Evolutionary conservation across 2,888 invertebrate genomes (phyloP).

Genomic region (Rapana venosa): DNA sequence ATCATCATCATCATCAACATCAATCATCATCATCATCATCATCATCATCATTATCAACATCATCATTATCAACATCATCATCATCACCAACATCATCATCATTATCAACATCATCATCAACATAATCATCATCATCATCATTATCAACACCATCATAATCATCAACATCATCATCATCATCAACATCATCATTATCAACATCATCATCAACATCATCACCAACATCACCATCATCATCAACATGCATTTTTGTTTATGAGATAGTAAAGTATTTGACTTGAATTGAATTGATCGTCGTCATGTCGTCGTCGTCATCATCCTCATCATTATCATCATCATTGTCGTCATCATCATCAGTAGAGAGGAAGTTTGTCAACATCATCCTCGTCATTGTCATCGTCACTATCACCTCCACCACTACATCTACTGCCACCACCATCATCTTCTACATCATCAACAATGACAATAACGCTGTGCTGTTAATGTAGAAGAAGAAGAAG

Average conservation of each 20-base stretch:
- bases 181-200: too few relatives aligned
- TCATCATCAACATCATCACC: neutral
- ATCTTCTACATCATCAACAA: neutral
- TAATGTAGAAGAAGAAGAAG: neutral
- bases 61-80: too few relatives aligned
- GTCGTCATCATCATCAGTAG: too few relatives aligned
- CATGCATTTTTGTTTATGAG: too few relatives aligned
- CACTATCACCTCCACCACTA: neutral
- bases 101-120: neutral
- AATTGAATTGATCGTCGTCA: too few relatives aligned
- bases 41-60: neutral
- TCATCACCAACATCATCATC: neutral
- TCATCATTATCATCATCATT: too few relatives aligned
- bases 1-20: neutral
- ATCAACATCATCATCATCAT: too few relatives aligned
- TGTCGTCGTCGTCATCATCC: too few relatives aligned
- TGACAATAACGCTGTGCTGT: neutral
- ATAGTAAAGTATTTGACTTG: too few relatives aligned
- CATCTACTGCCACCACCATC: neutral
- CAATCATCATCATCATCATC: constrained; percentile 21
- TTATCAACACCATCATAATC: too few relatives aligned
- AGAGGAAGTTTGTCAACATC: neutral
- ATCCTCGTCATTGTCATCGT: neutral
- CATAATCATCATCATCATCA: too few relatives aligned
- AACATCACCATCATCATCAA: neutral